Base-by-base conservation (phyloP, 2,888 invertebrate genomes). In the Acleris sparsana region DNA sequence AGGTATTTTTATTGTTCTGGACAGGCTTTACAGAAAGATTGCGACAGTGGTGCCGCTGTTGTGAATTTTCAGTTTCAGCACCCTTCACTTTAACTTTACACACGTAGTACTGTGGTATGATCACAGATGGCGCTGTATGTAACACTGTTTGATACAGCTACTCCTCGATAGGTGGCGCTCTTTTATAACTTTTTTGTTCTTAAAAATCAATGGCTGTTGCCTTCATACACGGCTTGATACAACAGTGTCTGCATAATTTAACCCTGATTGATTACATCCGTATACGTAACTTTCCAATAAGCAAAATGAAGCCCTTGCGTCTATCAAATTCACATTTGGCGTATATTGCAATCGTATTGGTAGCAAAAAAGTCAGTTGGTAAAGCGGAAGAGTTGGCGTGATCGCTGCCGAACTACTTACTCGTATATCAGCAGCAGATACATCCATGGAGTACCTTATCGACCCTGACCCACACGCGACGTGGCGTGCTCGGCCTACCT, bases 401-500 rank as follows among this genome's bases (percentile, higher is more conserved):
- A 75, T 71, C 64, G 77, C 78, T 81, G 78, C 76, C 63, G 78
- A 80, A 78, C 77, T 79, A 46, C 17, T 5, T 80, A 78, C 25
- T 25, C 82, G 81, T 79, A 80, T 80, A 80, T 73, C 72, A 74
- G 20, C 55, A 64, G n/a, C 58, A 64, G 69, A 68, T 55, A 70
- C 65, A 69, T 65, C 65, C 63, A 70, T 65, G 64, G 53, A 57
- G 53, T 64, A 59, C 59, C 59, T 62, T 57, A 59, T 69, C 73
- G 78, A 74, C 88, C 87, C 75, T 88, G 88, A 87, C 87, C 84
- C 68, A 70, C 80, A 80, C 82, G 82, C 84, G 82, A 87, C 83
- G 81, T 88, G 80, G 81, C 87, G 84, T 84, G 84, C 70, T 6
- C 57, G 65, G 62, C 73, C 70, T 69, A 75, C 79, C 80, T 77